Evolutionary conservation across 92 coral and sea anemone genomes (phyloP).

Genomic region (Epizoanthus illoricatus): DNA sequence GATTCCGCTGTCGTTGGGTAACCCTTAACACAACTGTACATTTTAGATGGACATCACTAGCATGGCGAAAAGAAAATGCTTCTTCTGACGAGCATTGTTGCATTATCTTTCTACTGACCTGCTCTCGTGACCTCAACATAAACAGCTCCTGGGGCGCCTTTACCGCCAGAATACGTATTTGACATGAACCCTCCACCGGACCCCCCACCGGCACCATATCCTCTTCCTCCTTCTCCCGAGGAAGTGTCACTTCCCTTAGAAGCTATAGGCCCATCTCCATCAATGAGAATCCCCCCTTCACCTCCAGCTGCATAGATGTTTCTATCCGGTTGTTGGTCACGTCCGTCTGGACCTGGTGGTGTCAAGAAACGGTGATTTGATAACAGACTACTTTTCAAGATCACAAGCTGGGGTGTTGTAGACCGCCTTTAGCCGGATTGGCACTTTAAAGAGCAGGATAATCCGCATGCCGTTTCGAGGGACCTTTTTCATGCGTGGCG

Average conservation of each 20-base stretch:
- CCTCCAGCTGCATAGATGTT: neutral
- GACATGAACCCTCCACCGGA: neutral
- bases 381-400: no score
- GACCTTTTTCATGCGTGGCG: no score
- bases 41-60: no score
- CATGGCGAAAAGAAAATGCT: no score
- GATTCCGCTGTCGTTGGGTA: no score
- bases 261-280: slow-evolving; percentile 19
- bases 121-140: neutral
- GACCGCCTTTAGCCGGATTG: no score
- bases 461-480: no score
- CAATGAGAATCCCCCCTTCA: slow-evolving; percentile 29
- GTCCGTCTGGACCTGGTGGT: slow-evolving; percentile 3
- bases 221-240: slow-evolving; percentile 9
- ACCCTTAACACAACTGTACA: no score
- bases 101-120: neutral
- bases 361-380: no score
- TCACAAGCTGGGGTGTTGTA: no score
- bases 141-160: slow-evolving; percentile 34
- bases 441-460: no score
- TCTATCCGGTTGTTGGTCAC: no score
- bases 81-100: neutral
- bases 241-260: neutral
- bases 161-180: neutral
- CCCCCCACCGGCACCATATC: slow-evolving; percentile 36